Evolutionary conservation across 2,888 invertebrate species (phyloP), one percentile per base, ranked within the genome.

Genomic region (Caenorhabditis sp.): DNA sequence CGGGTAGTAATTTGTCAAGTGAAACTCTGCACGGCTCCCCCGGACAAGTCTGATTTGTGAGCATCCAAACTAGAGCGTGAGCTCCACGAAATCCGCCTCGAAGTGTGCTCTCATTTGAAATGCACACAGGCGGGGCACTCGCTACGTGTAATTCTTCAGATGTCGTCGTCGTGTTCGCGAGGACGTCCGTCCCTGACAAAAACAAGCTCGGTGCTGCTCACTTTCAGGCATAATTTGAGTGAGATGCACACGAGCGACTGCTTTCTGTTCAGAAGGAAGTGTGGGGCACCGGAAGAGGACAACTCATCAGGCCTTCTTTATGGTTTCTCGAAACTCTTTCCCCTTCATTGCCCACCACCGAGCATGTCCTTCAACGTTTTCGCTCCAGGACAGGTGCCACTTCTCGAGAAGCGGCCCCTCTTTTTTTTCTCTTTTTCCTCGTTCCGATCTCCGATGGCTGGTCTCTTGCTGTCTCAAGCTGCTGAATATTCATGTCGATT

Each of bases 401-500:
- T n/a, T n/a, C 37, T 3, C n/a, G n/a, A 9, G n/a, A 37, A 37
- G 11, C 17, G 13, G 26, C 26, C 13, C n/a, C 24, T 9, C 43
- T 20, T 8, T 20, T 43, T 20, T 43, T 22, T 5, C 17, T 41
- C 41, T 41, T 41, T 41, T 41, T 5, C 6, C 22, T 37, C 37
- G 17, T 15, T 27, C 15, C 15, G 46, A 52, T 52, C 52, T 62
- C 30, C 46, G 55, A 53, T 55, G n/a, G n/a, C n/a, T n/a, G n/a
- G 58, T 24, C 32, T 41, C 58, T 39, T 15, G 17, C 32, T 7
- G 39, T 22, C 20, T 32, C 24, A 43, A 48, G 48, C 56, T 72
- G 32, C 53, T 66, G 53, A 58, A 65, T 52, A 55, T 73, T 65
- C 53, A 56, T 75, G 66, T 39, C 56, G 66, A 52, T 53, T 56